Conservation (phyloP, 1,140 invertebrate species). For the Drepana arcuata region DNA sequence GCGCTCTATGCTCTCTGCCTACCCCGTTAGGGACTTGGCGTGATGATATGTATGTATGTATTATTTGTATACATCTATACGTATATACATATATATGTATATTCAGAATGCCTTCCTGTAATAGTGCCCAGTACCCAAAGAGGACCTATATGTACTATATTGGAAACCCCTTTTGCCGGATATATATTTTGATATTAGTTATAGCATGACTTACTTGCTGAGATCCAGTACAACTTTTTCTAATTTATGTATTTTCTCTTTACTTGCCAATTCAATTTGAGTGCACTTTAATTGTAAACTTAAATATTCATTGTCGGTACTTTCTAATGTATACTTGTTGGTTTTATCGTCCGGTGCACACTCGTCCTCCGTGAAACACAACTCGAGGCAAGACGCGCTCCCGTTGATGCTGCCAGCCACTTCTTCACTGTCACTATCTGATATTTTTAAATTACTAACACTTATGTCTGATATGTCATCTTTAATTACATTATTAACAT, state of each 20-base stretch:
- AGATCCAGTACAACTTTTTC: conserved; percentile 60
- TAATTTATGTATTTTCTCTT: conserved; percentile 61
- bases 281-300: conserved; percentile 55
- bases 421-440: conserved; percentile 65
- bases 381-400: conserved; percentile 61
- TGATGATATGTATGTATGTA: too few species aligned
- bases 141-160: too few species aligned
- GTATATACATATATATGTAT: too few species aligned
- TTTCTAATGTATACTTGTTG: conserved; percentile 39
- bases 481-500: conserved; percentile 43
- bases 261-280: conserved; percentile 52
- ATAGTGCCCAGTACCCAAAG: too few species aligned
- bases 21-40: too few species aligned
- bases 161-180: too few species aligned
- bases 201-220: conserved; percentile 59
- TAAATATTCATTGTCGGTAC: conserved; percentile 56
- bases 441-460: conserved; percentile 61
- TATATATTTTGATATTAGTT: too few species aligned
- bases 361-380: conserved; percentile 65
- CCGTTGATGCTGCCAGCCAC: conserved; percentile 60
- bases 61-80: too few species aligned
- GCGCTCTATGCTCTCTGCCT: too few species aligned
- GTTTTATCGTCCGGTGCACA: conserved; percentile 44
- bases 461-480: conserved; percentile 59
- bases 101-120: too few species aligned